Base-by-base conservation (phyloP, 2,113 vertebrate species). In the Proterorhinus semilunaris region DNA sequence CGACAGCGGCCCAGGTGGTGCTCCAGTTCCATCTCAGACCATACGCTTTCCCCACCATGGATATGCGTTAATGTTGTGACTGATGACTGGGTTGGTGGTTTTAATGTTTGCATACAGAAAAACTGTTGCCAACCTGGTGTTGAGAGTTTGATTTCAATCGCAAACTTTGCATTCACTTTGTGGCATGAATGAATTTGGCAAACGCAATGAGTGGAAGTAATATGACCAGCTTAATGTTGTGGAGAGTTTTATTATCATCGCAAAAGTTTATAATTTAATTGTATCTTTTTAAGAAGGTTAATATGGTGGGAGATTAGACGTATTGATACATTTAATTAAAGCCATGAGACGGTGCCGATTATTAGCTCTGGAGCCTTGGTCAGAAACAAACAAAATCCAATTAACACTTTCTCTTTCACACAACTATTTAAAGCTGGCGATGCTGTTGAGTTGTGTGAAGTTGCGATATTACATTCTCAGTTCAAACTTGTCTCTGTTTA, bases 351-450 rank as follows among this genome's bases (percentile, higher is more conserved):
- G 10, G 59, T 50, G 27, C 46, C 8, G 48, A 51, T 15, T 16
- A 10, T 36, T 48, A 63, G 47, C 51, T 2, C 51, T 66, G 17
- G 68, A 48, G 15, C 54, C 16, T 62, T 6, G 6, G 55, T 69
- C 48, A 74, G 16, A 69, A 70, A 48, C 43, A 65, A 52, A 63
- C 17, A 68, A 62, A 74, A 66, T 70, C 58, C 12, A 77, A 76
- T 65, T 69, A 81, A 54, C 74, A 81, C 78, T 43, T 84, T 75
- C 7, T 6, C 17, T 75, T 72, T 76, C 65, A 43, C 63, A 65
- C 49, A 7, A 49, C 71, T 78, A 48, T 72, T 53, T 65, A 65
- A 72, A 81, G 42, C 48, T 13, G 47, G 51, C 7, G 17, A 2
- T 75, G 17, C n/a, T 8, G 58, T 72, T 69, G 65, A 75, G 71